Evolutionary conservation across 2,797 vertebrate genomes (phyloP), one percentile per base, ranked within the genome.

Genomic region (Hapalemur alaotrensis): DNA sequence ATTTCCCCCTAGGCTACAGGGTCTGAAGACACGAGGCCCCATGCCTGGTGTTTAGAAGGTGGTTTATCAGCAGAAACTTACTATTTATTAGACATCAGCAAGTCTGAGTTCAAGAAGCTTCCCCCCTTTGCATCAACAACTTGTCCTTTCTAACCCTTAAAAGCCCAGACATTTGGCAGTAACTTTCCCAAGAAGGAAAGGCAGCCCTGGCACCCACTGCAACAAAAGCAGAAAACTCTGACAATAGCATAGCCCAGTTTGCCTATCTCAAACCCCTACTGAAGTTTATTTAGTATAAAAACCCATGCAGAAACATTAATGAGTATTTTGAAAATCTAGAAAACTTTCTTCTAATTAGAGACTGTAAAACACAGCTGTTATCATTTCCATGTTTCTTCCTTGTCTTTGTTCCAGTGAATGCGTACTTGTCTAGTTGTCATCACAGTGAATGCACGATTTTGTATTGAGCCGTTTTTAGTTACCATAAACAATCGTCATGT

Each of bases 361-460:
- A 41, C 52, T 57, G 35, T 57, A 50, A 82, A 94, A 94, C 83
- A 81, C 78, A 93, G 89, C 84, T 88, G 81, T 76, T 65, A 48
- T 80, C 41, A 50, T 76, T 91, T 94, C 79, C 2, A 43, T 23
- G 23, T 79, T 81, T 86, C 78, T 85, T 63, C 93, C 89, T 4
- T 18, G 35, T 48, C 89, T 94, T 35, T 73, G 86, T 81, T 41
- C 3, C 41, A 41, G 84, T 23, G 78, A 88, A 38, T 50, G 50
- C 23, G 4, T 72, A 67, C 81, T 96, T 30, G 81, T 48, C 70
- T 59, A 5, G n/a, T 32, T 85, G 67, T 73, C 41, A n/a, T 35
- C 11, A 4, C 0, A 15, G 32, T 65, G 67, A 11, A 35, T 0
- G 43, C 32, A 9, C 43, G 38, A 2, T 92, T 89, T 59, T 78